Conservation (phyloP, 2,797 vertebrate genomes). For the Selene dorsalis region DNA sequence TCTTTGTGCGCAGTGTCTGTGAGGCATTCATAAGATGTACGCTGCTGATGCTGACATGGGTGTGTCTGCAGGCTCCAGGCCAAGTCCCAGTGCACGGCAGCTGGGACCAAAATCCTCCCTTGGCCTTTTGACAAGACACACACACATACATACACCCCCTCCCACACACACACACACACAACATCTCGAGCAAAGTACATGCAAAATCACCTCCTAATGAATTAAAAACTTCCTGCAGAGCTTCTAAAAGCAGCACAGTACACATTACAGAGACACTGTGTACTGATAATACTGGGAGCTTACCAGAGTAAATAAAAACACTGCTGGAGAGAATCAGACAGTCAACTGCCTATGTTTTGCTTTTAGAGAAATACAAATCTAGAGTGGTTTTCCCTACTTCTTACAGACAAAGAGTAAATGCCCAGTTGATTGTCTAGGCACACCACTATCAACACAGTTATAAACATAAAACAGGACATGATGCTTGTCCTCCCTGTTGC, state of each 20-base stretch:
- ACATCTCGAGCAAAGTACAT: slow-evolving; percentile 8
- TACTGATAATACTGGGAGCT: background rate
- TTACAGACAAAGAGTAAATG: background rate
- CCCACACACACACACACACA: background rate
- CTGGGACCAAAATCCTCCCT: slow-evolving; percentile 78
- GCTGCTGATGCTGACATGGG: slow-evolving; percentile 72
- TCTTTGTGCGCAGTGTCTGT: slow-evolving; percentile 36
- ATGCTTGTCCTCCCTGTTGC: background rate
- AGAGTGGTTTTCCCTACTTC: background rate
- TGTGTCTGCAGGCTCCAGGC: slow-evolving; percentile 74
- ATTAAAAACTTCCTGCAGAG: slow-evolving; percentile 62
- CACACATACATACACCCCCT: slow-evolving; percentile 10
- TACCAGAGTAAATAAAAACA: background rate
- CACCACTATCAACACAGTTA: background rate
- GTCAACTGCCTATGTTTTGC: background rate
- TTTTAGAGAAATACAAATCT: background rate
- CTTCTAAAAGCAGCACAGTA: slow-evolving; percentile 34
- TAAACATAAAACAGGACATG: background rate
- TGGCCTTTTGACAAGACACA: slow-evolving; percentile 69
- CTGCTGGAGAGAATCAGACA: background rate
- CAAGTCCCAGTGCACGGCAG: slow-evolving; percentile 74
- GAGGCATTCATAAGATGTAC: slow-evolving; percentile 64
- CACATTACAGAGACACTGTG: background rate
- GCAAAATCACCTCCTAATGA: slow-evolving; percentile 54
- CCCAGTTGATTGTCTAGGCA: too few species aligned